Evolutionary conservation across 1,140 invertebrate genomes (phyloP), one percentile per base, ranked within the genome.

Genomic region (Ericerus pela): DNA sequence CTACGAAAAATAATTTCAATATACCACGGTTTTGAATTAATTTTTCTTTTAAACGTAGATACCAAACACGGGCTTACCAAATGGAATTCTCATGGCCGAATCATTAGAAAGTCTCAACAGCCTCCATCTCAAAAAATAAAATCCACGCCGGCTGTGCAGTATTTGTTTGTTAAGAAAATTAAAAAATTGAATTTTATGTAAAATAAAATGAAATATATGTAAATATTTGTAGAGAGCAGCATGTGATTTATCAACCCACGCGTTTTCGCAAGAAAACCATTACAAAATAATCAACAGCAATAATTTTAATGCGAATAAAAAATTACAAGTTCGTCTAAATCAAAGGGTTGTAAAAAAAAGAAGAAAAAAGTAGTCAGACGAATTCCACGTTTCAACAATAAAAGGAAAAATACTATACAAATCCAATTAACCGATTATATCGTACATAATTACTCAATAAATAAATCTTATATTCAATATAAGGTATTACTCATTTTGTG

Each of bases 221-320:
- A n/a, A n/a, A n/a, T n/a, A n/a, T n/a, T n/a, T n/a, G n/a, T n/a
- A n/a, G n/a, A n/a, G n/a, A n/a, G n/a, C n/a, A n/a, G n/a, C n/a
- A n/a, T n/a, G n/a, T n/a, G n/a, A n/a, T n/a, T n/a, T n/a, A n/a
- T n/a, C n/a, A n/a, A n/a, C n/a, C n/a, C n/a, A n/a, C n/a, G n/a
- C n/a, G 26, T 47, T 47, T 24, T 8, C 5, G 20, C 14, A 41
- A 41, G 20, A 41, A 47, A 47, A 47, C 22, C 22, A 22, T 3
- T 24, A 24, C 8, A 3, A 47, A 47, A 24, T 24, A 8, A 10
- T 47, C 20, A 47, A 47, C 41, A 47, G 41, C 41, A 47, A 47
- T 47, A 47, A 47, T 18, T 47, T 47, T 47, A 47, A 47, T 47
- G 41, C 41, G 41, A 47, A 47, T 47, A 47, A 47, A 47, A 47